phyloP scores from a whole-genome alignment of 1,140 invertebrate species.

The Prorops nasuta region DNA sequence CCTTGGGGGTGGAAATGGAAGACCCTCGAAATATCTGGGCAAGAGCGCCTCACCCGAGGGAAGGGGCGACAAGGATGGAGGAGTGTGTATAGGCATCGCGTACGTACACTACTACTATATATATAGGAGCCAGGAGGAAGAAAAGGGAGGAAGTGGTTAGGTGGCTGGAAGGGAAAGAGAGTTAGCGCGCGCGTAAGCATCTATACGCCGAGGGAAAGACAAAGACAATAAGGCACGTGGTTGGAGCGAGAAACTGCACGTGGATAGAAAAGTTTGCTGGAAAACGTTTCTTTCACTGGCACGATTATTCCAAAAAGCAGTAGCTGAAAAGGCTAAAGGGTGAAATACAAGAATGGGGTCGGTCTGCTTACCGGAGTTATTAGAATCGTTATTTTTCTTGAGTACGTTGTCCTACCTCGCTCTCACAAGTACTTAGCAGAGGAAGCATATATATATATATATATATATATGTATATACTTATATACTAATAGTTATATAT shows the following conservation, averaged over 20 bases:
- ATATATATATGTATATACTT: too few relatives aligned
- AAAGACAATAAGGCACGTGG: neutral
- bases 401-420: slow-evolving; percentile 18
- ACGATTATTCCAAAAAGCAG: slow-evolving; percentile 30
- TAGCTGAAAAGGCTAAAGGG: slow-evolving; percentile 1
- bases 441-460: too few relatives aligned
- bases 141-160: slow-evolving; percentile 1
- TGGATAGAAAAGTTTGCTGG: slow-evolving; percentile 14
- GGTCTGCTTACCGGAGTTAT: slow-evolving; percentile 30
- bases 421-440: too few relatives aligned
- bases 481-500: too few relatives aligned
- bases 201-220: neutral
- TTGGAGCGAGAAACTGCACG: too few relatives aligned
- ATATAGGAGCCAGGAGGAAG: too few relatives aligned
- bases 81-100: too few relatives aligned
- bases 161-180: slow-evolving; percentile 1
- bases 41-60: slow-evolving; percentile 23
- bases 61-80: slow-evolving; percentile 1
- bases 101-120: too few relatives aligned
- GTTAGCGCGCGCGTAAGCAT: neutral
- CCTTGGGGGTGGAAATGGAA: slow-evolving; percentile 34
- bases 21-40: slow-evolving; percentile 36
- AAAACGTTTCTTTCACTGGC: slow-evolving; percentile 29
- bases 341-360: slow-evolving; percentile 13
- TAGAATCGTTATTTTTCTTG: slow-evolving; percentile 39